Base-by-base conservation (phyloP, 1,140 invertebrate species). In the Dysdera silvatica region DNA sequence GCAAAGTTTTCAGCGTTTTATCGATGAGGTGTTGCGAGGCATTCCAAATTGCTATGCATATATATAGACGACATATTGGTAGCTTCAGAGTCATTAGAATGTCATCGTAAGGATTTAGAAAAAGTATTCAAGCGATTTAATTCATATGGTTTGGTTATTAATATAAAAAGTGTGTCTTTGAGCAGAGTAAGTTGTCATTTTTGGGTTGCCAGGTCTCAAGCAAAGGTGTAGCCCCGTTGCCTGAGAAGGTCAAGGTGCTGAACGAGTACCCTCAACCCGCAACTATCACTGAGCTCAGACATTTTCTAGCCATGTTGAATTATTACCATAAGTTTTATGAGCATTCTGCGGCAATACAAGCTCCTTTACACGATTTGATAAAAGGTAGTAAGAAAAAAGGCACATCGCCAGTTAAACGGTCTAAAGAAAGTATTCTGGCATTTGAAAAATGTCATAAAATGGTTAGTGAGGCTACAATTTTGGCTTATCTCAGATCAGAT, bases 381-480 rank as follows among this genome's bases (percentile, higher is more conserved):
- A 49, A 49, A 32, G n/a, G 43, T 26, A 32, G 26, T 6, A 43
- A 18, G 4, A 26, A 29, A 12, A 49, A 58, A 20, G 32, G n/a
- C 12, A 18, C 33, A 20, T 23, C 8, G 8, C 4, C 4, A 12
- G 20, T 72, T n/a, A 16, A 8, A 3, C 72, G 70, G 70, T 48
- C 35, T 2, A 6, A 49, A 1, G 63, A 61, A 4, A 37, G 72
- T 5, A 35, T 69, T 5, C 2, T 48, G 56, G 73, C 77, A 0
- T 79, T 80, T 65, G 55, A 70, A 4, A 28, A 69, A 7, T 75
- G 72, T 61, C 80, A 80, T 64, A n/a, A 68, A 18, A 66, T 45
- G 6, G 49, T 78, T 16, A 68, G 68, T 1, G 28, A 32, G n/a
- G 33, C 60, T 10, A 51, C 62, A n/a, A 16, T 56, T 4, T 24